Base-by-base conservation (phyloP, 2,888 invertebrate species). In the Rotaria socialis region DNA sequence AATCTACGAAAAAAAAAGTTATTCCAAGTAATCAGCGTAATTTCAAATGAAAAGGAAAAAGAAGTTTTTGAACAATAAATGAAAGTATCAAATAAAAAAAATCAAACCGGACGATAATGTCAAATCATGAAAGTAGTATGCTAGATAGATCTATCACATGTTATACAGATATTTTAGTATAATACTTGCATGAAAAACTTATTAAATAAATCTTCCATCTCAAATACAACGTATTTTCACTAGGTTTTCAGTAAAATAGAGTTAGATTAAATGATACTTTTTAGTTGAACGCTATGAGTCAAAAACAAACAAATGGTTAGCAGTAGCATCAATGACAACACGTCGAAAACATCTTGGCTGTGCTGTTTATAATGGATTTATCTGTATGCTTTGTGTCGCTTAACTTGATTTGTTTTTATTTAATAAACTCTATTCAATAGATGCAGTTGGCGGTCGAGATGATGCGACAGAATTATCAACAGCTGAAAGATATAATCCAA, bases 391-490 rank as follows among this genome's bases (percentile, higher is more conserved):
- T 47, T 27, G 6, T 47, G 4, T 24, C 8, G 43, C 11, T 47
- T 11, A 43, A 14, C 35, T 47, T 43, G 10, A n/a, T 41, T 47
- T 11, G 8, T 5, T 47, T 80, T 80, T 80, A 16, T 16, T 35
- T 67, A 27, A 14, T 35, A 35, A 56, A 56, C 14, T 24, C 7
- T 8, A 56, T 56, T 24, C 6, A 24, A 56, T 80, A 47, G 80
- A 80, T 47, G 97, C 98, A 11, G 97, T 98, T 74, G 97, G 97
- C 86, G 97, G 98, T 16, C 93, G 97, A 87, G 99, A 99, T 91
- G 98, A 99, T 92, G 96, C 96, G 90, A 97, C 97, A 92, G 98
- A 99, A 91, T 93, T 99, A 85, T 96, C 96, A 87, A 95, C 95
- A 89, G 96, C 96, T 0, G 96, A 96, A 91, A 93, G 96, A 87